Evolutionary conservation across 1,140 invertebrate genomes (phyloP), one percentile per base, ranked within the genome.

Genomic region (Anadara kagoshimensis): DNA sequence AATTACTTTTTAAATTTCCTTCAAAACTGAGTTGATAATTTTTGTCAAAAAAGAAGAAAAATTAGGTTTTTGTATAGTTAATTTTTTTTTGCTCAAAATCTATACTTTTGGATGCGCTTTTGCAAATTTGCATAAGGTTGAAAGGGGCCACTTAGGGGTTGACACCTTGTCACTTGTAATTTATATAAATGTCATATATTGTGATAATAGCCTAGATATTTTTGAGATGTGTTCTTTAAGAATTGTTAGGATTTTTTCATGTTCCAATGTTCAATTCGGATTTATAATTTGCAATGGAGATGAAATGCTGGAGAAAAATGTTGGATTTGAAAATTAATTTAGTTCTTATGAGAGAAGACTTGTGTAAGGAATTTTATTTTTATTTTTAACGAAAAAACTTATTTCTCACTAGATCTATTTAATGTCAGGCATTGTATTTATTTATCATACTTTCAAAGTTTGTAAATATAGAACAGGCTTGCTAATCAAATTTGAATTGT

Each of bases 241-340:
- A 36, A 36, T 36, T 7, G 29, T 36, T 36, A 36, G 29, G 7
- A 36, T 36, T 36, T 36, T 36, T 36, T 36, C 29, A 3, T 36
- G 29, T 36, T 36, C 7, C 2, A 36, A 36, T 3, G 29, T 36
- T 36, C 29, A 36, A 36, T 36, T 36, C 7, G 29, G 29, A 36
- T 36, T 36, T 36, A 3, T 36, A 36, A 36, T 36, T 36, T 36
- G 29, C 29, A 36, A 36, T 36, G 29, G 29, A 62, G 45, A 44
- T n/a, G 22, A 44, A 62, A 44, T 64, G 62, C 47, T 64, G 62
- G 62, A 47, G 36, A 51, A 64, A 44, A 0, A 49, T 64, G 47
- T 22, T 64, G 22, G 45, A 64, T 49, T 24, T 64, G 12, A 64
- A 51, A 51, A 16, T 26, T 20, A 64, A 64, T 51, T 22, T 64